Percentiles rank a stretch among this genome's conserved stretches.
Conservation (phyloP, 2,888 invertebrate genomes). For the Actias luna region DNA sequence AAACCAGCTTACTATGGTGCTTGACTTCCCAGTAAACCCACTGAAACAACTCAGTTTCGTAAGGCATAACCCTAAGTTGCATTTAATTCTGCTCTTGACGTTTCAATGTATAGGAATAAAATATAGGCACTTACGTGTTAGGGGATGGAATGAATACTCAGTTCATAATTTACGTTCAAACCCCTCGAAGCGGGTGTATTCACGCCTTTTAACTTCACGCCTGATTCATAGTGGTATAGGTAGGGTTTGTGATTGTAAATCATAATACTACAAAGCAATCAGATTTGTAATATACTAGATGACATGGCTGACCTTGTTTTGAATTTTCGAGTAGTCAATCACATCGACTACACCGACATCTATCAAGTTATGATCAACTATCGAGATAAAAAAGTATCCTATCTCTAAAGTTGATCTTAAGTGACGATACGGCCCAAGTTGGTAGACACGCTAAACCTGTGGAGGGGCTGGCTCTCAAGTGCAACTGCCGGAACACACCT, state of each 20-base stretch:
- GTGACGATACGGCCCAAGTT: too few relatives aligned
- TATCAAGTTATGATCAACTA: too few relatives aligned
- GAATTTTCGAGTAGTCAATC: too few relatives aligned
- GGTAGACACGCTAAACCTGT: too few relatives aligned
- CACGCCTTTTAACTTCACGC: slow-evolving; percentile 6
- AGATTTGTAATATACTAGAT: background rate
- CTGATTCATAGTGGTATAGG: background rate
- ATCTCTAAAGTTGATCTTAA: too few relatives aligned
- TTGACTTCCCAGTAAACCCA: background rate
- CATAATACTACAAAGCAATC: background rate
- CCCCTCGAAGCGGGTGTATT: background rate
- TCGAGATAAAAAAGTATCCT: too few relatives aligned
- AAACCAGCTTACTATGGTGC: too few relatives aligned
- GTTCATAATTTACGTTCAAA: background rate
- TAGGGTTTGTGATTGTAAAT: background rate
- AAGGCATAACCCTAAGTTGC: background rate
- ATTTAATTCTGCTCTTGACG: slow-evolving; percentile 1
- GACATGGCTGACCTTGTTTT: too few relatives aligned
- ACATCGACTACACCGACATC: too few relatives aligned
- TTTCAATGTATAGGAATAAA: slow-evolving; percentile 2
- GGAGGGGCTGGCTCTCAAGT: too few relatives aligned
- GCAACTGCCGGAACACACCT: too few relatives aligned
- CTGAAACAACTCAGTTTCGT: background rate
- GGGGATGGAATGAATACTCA: slow-evolving; percentile 3
- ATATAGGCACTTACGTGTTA: slow-evolving; percentile 10